Evolutionary conservation across 2,113 vertebrate genomes (phyloP), one percentile per base, ranked within the genome.

Genomic region (Mus pahari): DNA sequence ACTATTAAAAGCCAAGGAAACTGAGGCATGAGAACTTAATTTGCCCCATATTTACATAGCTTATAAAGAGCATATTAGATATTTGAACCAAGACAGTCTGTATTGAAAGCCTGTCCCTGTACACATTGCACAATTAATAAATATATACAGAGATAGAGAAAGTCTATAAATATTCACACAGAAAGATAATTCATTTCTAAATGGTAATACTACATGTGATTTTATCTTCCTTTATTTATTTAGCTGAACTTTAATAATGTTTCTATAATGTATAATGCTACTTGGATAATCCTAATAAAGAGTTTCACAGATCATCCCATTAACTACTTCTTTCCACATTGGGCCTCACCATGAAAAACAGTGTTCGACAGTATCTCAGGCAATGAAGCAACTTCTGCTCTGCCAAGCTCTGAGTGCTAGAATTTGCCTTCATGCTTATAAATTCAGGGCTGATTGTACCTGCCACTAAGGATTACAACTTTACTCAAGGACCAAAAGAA

Each of bases 191-290:
- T 91, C 24, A 60, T 84, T 88, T 88, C 60, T 88, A 91, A 26
- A n/a, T 92, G 7, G 1, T 84, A 24, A 39, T 22, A 83, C 53
- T 84, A 55, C 62, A 45, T 71, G 42, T 53, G 66, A 82, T 48
- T 87, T 90, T 87, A 74, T 53, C 28, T 94, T 88, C 55, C 55
- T 50, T 83, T 89, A 64, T 81, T 93, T 55, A 48, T 62, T 66
- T 84, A 73, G 64, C 0, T 90, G 17, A 24, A 48, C 92, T 78
- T 68, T 60, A 79, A 9, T 48, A 62, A 20, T 84, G 74, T 89
- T 94, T 55, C 28, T 31, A n/a, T 62, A 83, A 71, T 42, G 0
- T 60, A 0, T 55, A 77, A 13, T 53, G 64, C 8, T 62, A 83
- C 26, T 77, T 83, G 22, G 39, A 71, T 70, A 89, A 78, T 77